Base-by-base conservation (phyloP, 2,888 invertebrate species). In the Drosophila cyrtoloma region DNA sequence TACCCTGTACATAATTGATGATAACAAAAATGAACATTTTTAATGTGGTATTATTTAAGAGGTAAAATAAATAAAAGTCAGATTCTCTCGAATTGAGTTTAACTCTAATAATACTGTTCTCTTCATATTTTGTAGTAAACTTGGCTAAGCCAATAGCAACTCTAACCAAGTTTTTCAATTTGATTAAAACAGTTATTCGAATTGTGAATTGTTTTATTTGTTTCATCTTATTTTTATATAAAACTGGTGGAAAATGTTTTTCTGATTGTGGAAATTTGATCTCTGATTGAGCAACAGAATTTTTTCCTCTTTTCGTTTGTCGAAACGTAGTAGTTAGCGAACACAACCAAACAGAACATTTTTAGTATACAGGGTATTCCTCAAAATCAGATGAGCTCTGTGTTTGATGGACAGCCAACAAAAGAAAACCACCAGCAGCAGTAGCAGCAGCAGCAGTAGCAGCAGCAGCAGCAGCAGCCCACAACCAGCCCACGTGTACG, bases 401-500 rank as follows among this genome's bases (percentile, higher is more conserved):
- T 68, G 53, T 55, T 55, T 67, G 69, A 57, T 69, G 70, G 57
- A 69, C 51, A 69, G 50, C 57, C 57, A 52, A 42, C 70, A 42
- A 35, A 69, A 55, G 9, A 57, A 39, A 37, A 52, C 14, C 35
- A 69, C 33, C 35, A 35, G 26, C 32, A n/a, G 5, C 12, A 42
- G 10, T 1, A 10, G 10, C 10, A 22, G 30, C 30, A 33, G 35
- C 30, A 26, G 5, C 5, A 42, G 10, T 2, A 19, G 5, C 19
- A 42, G 10, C 2, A 68, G 3, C 28, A 19, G 35, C 26, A 19
- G 19, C 37, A 37, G 10, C 37, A 19, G 26, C 19, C 35, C 26
- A 50, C 53, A 47, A 28, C 50, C 58, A 44, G 57, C 71, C 77
- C 81, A 78, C 81, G 77, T 77, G 79, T 71, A 71, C 61, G 78